phyloP scores from a whole-genome alignment of 2,888 invertebrate genomes.

The Steromphala cineraria region DNA sequence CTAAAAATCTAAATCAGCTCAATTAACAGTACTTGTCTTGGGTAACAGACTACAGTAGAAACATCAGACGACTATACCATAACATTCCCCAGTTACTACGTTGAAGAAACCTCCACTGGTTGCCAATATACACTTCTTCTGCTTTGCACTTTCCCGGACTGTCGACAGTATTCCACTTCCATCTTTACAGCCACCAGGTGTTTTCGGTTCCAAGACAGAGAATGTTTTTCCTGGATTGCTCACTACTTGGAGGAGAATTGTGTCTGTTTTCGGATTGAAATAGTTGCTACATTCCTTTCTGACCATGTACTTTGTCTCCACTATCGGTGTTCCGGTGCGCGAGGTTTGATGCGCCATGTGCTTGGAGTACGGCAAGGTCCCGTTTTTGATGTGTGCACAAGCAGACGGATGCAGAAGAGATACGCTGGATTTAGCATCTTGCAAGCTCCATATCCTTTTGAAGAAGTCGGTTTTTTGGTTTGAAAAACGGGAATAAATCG shows the following conservation, averaged over 20 bases:
- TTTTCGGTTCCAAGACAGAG: constrained; percentile 71
- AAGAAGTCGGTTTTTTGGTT: too few species aligned
- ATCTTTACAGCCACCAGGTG: constrained; percentile 65
- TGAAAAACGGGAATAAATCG: too few species aligned
- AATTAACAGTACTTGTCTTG: too few species aligned
- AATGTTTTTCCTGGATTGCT: constrained; percentile 68
- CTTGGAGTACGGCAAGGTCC: constrained; percentile 59
- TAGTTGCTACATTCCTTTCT: constrained; percentile 36
- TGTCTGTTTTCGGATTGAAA: constrained; percentile 36
- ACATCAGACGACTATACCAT: constrained; percentile 54
- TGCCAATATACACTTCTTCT: constrained; percentile 68
- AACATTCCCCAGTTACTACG: constrained; percentile 67
- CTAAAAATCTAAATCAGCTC: too few species aligned
- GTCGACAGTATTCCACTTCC: constrained; percentile 50
- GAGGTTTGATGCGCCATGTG: constrained; percentile 27
- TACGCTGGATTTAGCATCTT: too few species aligned
- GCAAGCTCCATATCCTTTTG: too few species aligned
- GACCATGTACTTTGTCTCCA: constrained; percentile 45
- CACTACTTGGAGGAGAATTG: constrained; percentile 55
- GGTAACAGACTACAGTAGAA: too few species aligned
- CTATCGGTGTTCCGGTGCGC: constrained; percentile 38
- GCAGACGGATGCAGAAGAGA: too few species aligned
- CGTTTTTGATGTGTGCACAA: constrained; percentile 48
- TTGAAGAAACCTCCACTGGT: constrained; percentile 75
- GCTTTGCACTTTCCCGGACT: constrained; percentile 60